A percentile compares a stretch with the other conserved stretches of the same genome.
Evolutionary conservation across 2,888 invertebrate species (phyloP).

Genomic region (Drosophila helvetica): DNA sequence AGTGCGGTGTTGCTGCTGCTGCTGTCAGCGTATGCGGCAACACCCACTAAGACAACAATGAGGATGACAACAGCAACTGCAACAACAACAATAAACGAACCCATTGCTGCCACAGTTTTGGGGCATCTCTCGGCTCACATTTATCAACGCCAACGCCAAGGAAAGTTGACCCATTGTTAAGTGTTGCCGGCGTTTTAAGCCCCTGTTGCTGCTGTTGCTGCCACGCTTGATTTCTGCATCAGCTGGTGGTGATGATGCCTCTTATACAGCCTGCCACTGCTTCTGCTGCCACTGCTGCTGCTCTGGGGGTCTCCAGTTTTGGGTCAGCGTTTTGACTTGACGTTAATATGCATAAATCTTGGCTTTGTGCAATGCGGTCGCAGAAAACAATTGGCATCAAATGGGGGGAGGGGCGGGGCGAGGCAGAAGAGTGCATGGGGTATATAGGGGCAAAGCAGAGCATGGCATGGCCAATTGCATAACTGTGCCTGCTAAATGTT

Average conservation of each 20-base stretch:
- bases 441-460: slow-evolving; percentile 5
- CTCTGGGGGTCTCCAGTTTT: slow-evolving; percentile 55
- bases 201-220: slow-evolving; percentile 25
- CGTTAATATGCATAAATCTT: slow-evolving; percentile 79
- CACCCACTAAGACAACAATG: slow-evolving; percentile 54
- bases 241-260: slow-evolving; percentile 23
- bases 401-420: background rate
- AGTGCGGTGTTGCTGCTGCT: slow-evolving; percentile 10
- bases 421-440: background rate
- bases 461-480: slow-evolving; percentile 59
- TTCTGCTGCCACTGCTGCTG: slow-evolving; percentile 10
- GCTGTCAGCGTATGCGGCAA: slow-evolving; percentile 47
- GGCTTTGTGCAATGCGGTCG: slow-evolving; percentile 66
- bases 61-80: slow-evolving; percentile 54
- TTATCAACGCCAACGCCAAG: slow-evolving; percentile 70
- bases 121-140: slow-evolving; percentile 51
- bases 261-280: background rate
- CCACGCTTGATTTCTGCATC: slow-evolving; percentile 65
- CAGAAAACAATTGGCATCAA: slow-evolving; percentile 61
- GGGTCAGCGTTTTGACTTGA: slow-evolving; percentile 75
- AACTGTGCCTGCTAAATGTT: slow-evolving; percentile 63
- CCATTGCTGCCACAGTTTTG: slow-evolving; percentile 3
- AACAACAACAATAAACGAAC: background rate
- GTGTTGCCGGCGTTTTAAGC: slow-evolving; percentile 34
- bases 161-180: slow-evolving; percentile 76